A percentile compares a stretch with the other conserved stretches of the same genome.
Evolutionary conservation across 64 coral and sea anemone genomes (phyloP).

Genomic region (Trachythela sp.): DNA sequence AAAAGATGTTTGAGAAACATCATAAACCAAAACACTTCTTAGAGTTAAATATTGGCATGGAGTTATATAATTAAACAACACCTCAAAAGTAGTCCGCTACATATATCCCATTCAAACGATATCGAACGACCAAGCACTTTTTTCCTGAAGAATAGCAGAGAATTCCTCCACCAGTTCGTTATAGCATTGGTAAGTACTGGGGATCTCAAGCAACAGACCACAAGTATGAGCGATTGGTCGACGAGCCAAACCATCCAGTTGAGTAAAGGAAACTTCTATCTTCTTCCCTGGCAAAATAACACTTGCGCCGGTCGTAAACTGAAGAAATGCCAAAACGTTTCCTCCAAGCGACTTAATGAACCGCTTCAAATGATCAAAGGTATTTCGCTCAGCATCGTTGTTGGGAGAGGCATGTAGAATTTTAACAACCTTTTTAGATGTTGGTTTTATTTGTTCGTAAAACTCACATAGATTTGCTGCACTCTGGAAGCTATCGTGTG

Average conservation of each 20-base stretch:
- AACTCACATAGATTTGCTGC: neutral
- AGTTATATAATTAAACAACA: too few relatives aligned
- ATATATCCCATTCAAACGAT: neutral
- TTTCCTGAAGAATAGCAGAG: neutral
- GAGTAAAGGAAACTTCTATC: neutral
- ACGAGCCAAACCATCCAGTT: neutral
- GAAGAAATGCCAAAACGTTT: conserved; percentile 16
- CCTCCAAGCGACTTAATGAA: conserved; percentile 31
- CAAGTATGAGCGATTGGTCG: conserved; percentile 40
- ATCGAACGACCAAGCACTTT: conserved; percentile 9
- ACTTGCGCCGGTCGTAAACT: conserved; percentile 35
- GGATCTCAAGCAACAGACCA: conserved; percentile 16
- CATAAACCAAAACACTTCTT: too few relatives aligned
- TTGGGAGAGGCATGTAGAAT: conserved; percentile 27
- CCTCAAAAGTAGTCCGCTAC: too few relatives aligned
- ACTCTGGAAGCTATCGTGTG: too few relatives aligned
- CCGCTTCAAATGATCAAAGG: conserved; percentile 16
- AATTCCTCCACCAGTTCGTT: conserved; percentile 16
- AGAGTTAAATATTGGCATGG: too few relatives aligned
- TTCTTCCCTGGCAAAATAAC: neutral
- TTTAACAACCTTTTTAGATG: conserved; percentile 39
- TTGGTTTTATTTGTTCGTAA: conserved; percentile 31
- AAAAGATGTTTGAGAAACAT: too few relatives aligned
- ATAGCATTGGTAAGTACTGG: conserved; percentile 18
- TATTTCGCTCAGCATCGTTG: conserved; percentile 24